Percentiles rank a stretch among this genome's conserved stretches.
Evolutionary conservation across 1,140 invertebrate species (phyloP).

Genomic region (Drosophila murphyi): DNA sequence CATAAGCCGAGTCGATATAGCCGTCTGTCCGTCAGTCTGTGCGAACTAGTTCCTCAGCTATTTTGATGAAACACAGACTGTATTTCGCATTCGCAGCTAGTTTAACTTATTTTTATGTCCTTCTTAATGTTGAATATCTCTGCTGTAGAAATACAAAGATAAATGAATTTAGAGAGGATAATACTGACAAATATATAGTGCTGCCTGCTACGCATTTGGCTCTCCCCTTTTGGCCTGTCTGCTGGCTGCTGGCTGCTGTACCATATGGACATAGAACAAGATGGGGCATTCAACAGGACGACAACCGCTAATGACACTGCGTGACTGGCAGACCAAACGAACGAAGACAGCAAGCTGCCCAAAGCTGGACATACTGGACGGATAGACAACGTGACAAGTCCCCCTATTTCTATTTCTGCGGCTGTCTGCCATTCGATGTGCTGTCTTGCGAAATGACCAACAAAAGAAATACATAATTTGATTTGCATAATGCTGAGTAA

Average conservation of each 20-base stretch:
- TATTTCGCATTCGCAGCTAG: too few relatives aligned
- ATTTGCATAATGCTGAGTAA: conserved; percentile 75
- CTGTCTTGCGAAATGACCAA: conserved; percentile 25
- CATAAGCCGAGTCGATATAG: too few relatives aligned
- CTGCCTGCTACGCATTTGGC: conserved; percentile 1
- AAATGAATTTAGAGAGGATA: conserved; percentile 5
- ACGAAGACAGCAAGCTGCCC: background rate
- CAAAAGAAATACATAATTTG: conserved; percentile 75
- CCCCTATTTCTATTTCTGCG: background rate
- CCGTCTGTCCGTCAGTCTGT: too few relatives aligned
- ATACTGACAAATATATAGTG: conserved; percentile 10
- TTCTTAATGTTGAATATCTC: background rate
- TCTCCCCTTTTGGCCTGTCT: conserved; percentile 6
- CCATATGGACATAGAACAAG: background rate
- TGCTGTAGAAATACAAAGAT: background rate
- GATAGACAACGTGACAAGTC: conserved; percentile 18
- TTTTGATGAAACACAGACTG: too few relatives aligned
- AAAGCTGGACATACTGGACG: conserved; percentile 17
- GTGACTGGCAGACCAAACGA: conserved; percentile 69
- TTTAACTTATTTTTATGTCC: background rate
- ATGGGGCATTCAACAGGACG: conserved; percentile 13
- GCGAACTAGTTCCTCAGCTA: too few relatives aligned
- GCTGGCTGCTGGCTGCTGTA: conserved; percentile 44
- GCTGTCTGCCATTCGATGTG: background rate
- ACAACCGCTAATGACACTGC: conserved; percentile 63